Evolutionary conservation across 2,113 vertebrate genomes (phyloP), one percentile per base, ranked within the genome.

Genomic region (Loxodonta africana): DNA sequence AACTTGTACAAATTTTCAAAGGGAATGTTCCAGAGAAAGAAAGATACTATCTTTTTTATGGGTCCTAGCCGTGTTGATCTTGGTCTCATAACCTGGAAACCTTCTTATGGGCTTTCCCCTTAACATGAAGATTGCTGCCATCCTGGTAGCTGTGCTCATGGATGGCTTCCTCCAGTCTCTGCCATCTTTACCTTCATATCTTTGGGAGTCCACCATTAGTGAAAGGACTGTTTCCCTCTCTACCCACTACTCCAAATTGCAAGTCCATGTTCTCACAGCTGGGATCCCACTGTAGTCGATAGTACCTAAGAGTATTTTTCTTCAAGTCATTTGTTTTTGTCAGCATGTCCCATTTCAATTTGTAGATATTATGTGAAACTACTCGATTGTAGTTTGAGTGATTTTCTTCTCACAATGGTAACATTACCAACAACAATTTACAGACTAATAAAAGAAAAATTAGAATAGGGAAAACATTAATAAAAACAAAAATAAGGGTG

Each of bases 401-500:
- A 30, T 83, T 90, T 92, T 82, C 86, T 88, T 83, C 74, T 86
- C 41, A 67, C n/a, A 20, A 60, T 18, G 65, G 78, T 26, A 91
- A 28, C 7, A 17, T 95, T 41, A 46, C 23, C 44, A 60, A 30
- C 71, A 77, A 15, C 33, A 73, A 30, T 57, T 67, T 78, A 78
- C 25, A 53, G 2, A 67, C 62, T 82, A 46, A 37, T 37, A 37
- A 37, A 37, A 37, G 37, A 37, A 37, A 37, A 37, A 37, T 85
- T n/a, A 46, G 25, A 85, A 46, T 71, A 81, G 80, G 81, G 26
- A 65, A 93, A 74, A 5, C 3, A 7, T 63, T 78, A 91, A 15
- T 7, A 65, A 83, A 90, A 77, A 67, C 30, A 44, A 85, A 87
- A 73, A 82, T 25, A 17, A 74, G 77, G 25, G 2, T n/a, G 67